phyloP scores from a whole-genome alignment of 2,113 vertebrate genomes.

The Lonchura striata region DNA sequence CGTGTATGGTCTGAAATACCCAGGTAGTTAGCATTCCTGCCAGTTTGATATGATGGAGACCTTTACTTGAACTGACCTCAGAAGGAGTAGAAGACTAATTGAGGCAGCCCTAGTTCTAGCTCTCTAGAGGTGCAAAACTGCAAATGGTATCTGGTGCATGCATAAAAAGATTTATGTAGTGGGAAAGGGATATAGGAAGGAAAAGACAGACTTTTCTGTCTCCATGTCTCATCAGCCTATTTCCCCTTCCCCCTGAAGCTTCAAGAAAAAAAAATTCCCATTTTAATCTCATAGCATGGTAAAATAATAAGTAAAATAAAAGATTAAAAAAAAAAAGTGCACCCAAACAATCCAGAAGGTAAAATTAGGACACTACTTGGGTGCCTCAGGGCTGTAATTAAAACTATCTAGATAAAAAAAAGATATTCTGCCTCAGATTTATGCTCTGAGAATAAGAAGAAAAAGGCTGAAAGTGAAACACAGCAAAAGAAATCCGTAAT shows the following conservation, averaged over 20 bases:
- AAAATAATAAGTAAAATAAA: slow-evolving; percentile 14
- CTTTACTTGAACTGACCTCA: slow-evolving; percentile 47
- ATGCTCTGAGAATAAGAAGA: not conserved
- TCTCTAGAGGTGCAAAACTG: slow-evolving; percentile 40
- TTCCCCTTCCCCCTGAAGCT: not conserved
- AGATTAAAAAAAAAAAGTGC: not conserved
- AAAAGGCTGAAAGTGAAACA: slow-evolving; percentile 53
- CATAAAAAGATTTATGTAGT: slow-evolving; percentile 38
- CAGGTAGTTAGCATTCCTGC: slow-evolving; percentile 47
- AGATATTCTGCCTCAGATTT: slow-evolving; percentile 60
- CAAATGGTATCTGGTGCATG: slow-evolving; percentile 18
- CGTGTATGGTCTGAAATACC: not conserved
- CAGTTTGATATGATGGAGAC: slow-evolving; percentile 52
- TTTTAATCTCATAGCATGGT: not conserved
- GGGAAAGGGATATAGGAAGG: not conserved
- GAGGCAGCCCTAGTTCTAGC: slow-evolving; percentile 5
- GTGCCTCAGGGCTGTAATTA: slow-evolving; percentile 67
- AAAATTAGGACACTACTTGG: slow-evolving; percentile 54
- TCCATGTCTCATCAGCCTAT: not conserved
- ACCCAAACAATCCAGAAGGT: slow-evolving; percentile 56
- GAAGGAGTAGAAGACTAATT: slow-evolving; percentile 50
- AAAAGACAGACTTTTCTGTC: not conserved
- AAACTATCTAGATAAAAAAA: slow-evolving; percentile 59
- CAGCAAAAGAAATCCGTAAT: slow-evolving; percentile 63
- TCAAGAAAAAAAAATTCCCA: slow-evolving; percentile 13